Evolutionary conservation across 2,888 invertebrate genomes (phyloP), one percentile per base, ranked within the genome.

Genomic region (Hemicrepidius hirtus): DNA sequence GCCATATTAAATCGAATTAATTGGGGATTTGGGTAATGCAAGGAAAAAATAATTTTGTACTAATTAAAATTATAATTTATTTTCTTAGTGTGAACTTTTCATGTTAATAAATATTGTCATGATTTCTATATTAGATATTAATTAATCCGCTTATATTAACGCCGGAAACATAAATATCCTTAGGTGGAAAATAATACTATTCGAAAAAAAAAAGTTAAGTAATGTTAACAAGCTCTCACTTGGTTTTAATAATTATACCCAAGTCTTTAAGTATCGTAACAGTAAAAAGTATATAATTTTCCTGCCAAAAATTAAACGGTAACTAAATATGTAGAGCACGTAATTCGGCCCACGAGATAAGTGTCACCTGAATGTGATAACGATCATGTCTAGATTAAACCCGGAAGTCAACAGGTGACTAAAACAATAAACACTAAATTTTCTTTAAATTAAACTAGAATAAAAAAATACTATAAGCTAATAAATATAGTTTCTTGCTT

Each of bases 321-420:
- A 3, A 20, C 16, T 50, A 50, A 50, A 40, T 21, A 60, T 60
- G 60, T 60, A 35, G 21, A 37, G 60, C 60, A 60, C 35, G 35
- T 60, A 32, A 32, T 32, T 32, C 32, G 32, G 32, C 32, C 40
- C 16, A n/a, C 12, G 12, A 12, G 50, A 50, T 50, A 50, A 40
- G 57, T 13, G 40, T 67, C 37, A 67, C 21, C 67, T 21, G 41
- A 13, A 37, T 41, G 50, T 41, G 67, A 67, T 67, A 67, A 53
- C 50, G 55, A 67, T 67, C 67, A 40, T 28, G 32, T 55, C n/a
- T 57, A 37, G 53, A 50, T 32, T 37, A 21, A 66, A 18, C 18
- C 55, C 67, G 67, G 67, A 67, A 67, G 50, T 18, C 67, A 67
- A 67, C 67, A 67, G 67, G 67, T 67, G 67, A 67, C 24, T 37